Percentiles rank a stretch among this genome's conserved stretches.
Conservation (phyloP, 2,888 invertebrate genomes). For the Oxycera nigricornis region DNA sequence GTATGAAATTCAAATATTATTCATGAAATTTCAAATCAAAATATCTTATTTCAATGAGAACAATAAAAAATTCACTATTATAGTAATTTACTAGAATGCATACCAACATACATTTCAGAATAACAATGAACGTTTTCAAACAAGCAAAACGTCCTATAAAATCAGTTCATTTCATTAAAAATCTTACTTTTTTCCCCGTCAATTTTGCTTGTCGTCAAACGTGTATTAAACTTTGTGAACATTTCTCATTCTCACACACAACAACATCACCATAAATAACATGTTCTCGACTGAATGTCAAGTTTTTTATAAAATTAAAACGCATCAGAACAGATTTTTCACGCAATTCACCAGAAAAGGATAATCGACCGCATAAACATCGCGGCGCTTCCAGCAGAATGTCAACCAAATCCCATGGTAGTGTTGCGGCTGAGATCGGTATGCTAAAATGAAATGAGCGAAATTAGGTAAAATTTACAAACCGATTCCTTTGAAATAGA, state of each 20-base stretch:
- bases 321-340: slow-evolving; percentile 55
- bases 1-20: too few species aligned
- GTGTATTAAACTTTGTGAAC: slow-evolving; percentile 45
- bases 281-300: slow-evolving; percentile 58
- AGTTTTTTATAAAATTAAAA: slow-evolving; percentile 56
- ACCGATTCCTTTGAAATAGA: too few species aligned
- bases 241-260: slow-evolving; percentile 54
- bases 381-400: slow-evolving; percentile 56
- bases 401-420: slow-evolving; percentile 57
- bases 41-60: too few species aligned
- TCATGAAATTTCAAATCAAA: too few species aligned
- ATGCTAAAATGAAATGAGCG: slow-evolving; percentile 49
- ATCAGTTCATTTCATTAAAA: too few species aligned
- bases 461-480: neutral
- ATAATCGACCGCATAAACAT: slow-evolving; percentile 57
- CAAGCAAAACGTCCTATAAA: too few species aligned
- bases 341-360: slow-evolving; percentile 52
- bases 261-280: slow-evolving; percentile 59
- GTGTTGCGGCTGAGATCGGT: slow-evolving; percentile 50
- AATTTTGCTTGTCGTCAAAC: slow-evolving; percentile 20
- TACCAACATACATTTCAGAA: too few species aligned
- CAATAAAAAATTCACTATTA: too few species aligned
- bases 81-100: too few species aligned
- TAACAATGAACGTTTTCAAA: too few species aligned
- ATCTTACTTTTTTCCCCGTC: too few species aligned